phyloP scores from a whole-genome alignment of 1,140 invertebrate species.

The Zaprionus nigranus region DNA sequence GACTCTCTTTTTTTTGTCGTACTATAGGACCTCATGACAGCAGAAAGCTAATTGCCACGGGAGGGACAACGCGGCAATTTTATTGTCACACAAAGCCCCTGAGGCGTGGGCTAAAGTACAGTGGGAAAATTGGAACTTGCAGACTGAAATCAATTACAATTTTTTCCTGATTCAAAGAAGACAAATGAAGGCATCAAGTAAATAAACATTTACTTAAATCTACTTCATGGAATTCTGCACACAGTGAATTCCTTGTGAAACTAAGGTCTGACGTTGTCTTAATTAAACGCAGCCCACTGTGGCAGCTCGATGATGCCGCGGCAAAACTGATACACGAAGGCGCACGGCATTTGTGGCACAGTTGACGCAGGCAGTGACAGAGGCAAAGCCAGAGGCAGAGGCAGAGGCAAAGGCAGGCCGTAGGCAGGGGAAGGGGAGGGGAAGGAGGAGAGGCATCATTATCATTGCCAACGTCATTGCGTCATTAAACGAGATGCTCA shows the following conservation, averaged over 20 bases:
- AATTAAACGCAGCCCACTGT: conserved; percentile 2
- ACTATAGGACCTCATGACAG: conserved; percentile 2
- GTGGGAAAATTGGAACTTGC: not conserved
- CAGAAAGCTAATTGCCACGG: conserved; percentile 14
- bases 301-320: not conserved
- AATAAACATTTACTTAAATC: not conserved
- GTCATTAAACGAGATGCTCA: conserved; percentile 61
- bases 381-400: not conserved
- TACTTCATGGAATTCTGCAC: not conserved
- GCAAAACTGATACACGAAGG: conserved; percentile 4
- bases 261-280: not conserved
- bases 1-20: conserved; percentile 14
- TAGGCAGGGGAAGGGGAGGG: conserved; percentile 1
- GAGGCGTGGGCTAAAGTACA: conserved; percentile 5
- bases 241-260: not conserved
- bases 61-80: not conserved
- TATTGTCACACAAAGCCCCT: not conserved
- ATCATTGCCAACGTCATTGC: conserved; percentile 55
- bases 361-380: not conserved
- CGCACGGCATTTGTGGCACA: not conserved
- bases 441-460: conserved; percentile 39
- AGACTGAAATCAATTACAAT: not conserved
- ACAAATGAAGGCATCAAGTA: not conserved
- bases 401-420: conserved; percentile 1
- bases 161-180: not conserved